These are phyloP conservation scores for Rhogogaster chlorosoma DNA, from an alignment of 2,888 invertebrate species.

Conservation along the genomic window DNA sequence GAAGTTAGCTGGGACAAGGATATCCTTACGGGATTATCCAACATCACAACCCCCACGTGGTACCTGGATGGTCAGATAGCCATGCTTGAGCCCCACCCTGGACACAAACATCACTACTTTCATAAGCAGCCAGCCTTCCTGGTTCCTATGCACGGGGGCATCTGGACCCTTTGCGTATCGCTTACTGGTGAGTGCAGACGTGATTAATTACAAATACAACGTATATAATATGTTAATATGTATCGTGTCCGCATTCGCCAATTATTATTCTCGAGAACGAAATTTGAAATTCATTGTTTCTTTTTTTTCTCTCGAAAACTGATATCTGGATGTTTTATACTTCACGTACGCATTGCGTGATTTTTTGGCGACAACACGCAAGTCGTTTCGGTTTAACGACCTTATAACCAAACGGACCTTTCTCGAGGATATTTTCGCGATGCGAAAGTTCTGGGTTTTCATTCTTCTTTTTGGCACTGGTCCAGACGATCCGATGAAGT, in stretches of 20 bases:
- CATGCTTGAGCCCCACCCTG: conserved; percentile 77
- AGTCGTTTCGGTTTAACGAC: conserved; percentile 1
- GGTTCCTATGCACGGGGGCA: conserved; percentile 94
- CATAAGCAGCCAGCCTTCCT: conserved; percentile 81
- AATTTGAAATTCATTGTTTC: background rate
- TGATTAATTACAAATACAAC: background rate
- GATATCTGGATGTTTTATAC: background rate
- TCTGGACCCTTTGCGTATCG: conserved; percentile 93
- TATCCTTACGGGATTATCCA: conserved; percentile 81
- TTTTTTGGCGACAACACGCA: background rate
- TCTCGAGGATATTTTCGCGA: background rate
- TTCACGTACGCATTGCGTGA: background rate
- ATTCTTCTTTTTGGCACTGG: background rate
- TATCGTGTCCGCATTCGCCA: too few species aligned
- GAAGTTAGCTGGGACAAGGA: conserved; percentile 89
- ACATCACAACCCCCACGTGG: conserved; percentile 84
- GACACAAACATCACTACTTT: conserved; percentile 61
- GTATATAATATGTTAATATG: too few species aligned
- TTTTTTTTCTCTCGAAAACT: background rate
- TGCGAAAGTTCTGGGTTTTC: background rate
- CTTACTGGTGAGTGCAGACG: conserved; percentile 83
- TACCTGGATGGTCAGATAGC: conserved; percentile 88
- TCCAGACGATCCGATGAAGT: background rate
- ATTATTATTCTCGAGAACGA: background rate
- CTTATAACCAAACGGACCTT: background rate